A percentile compares a stretch with the other conserved stretches of the same genome.
Conservation (phyloP, 2,113 vertebrate species). For the Phoenicopterus ruber region DNA sequence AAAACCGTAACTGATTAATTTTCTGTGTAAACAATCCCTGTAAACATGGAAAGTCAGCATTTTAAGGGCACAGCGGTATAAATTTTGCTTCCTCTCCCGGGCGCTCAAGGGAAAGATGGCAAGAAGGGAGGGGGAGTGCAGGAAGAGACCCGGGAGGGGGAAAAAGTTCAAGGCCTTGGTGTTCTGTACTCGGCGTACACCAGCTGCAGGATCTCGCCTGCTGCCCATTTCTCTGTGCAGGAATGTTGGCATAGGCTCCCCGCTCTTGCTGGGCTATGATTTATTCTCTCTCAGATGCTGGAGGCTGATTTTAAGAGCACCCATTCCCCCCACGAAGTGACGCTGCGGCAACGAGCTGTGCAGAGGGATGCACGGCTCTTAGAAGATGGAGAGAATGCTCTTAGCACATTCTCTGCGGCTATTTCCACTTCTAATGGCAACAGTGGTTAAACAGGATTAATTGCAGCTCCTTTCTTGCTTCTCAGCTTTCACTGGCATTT, state of each 20-base stretch:
- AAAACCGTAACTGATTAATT: constrained; percentile 85
- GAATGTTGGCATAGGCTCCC: background rate
- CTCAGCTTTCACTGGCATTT: background rate
- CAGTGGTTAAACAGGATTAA: background rate
- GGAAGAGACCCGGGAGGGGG: constrained; percentile 7
- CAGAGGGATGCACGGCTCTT: background rate
- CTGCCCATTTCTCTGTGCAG: constrained; percentile 13
- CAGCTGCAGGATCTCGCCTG: constrained; percentile 18
- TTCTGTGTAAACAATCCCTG: constrained; percentile 78
- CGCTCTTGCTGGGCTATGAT: background rate
- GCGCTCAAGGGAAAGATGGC: constrained; percentile 29
- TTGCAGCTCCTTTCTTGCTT: background rate
- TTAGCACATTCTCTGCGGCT: background rate
- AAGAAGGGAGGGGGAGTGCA: constrained; percentile 35
- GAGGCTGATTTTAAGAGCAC: constrained; percentile 16
- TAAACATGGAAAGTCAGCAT: constrained; percentile 79
- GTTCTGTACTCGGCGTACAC: constrained; percentile 2
- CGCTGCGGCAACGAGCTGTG: fast-evolving
- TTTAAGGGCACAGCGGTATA: constrained; percentile 68
- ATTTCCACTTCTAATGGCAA: background rate
- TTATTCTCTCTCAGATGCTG: constrained; percentile 14
- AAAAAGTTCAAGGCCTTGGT: constrained; percentile 47
- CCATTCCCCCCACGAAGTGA: background rate
- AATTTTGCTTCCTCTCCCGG: constrained; percentile 60
- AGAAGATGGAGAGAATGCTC: background rate